Base-by-base conservation (phyloP, 2,113 vertebrate genomes). In the Elephantulus edwardii region DNA sequence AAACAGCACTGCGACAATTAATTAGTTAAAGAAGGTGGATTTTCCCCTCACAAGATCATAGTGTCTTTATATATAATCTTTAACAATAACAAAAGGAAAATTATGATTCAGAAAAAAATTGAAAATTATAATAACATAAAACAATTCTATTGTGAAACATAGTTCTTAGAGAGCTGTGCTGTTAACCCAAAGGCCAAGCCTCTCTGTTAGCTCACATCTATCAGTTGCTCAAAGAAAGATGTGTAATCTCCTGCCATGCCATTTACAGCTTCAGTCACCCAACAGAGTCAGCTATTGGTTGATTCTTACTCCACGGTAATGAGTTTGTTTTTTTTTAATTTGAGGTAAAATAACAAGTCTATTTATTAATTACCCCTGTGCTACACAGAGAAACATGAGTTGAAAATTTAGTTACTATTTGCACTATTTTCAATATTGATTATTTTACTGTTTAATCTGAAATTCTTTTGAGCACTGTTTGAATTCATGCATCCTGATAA, bases 291-390 rank as follows among this genome's bases (percentile, higher is more conserved):
- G n/a, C n/a, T n/a, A n/a, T n/a, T n/a, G n/a, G n/a, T n/a, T n/a
- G n/a, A n/a, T n/a, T n/a, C n/a, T n/a, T n/a, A n/a, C n/a, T n/a
- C n/a, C n/a, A n/a, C n/a, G n/a, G n/a, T n/a, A n/a, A n/a, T n/a
- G n/a, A n/a, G n/a, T n/a, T n/a, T n/a, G n/a, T n/a, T n/a, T n/a
- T n/a, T n/a, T n/a, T n/a, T n/a, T n/a, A n/a, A n/a, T n/a, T n/a
- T 0, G 35, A 22, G 11, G 2, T 82, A 81, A 16, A 48, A 16
- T n/a, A 46, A 33, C 26, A 91, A 88, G 0, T 0, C 44, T 79
- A 92, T 83, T 74, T 88, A 12, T 83, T 92, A 52, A 79, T 62
- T 64, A 77, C n/a, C 5, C 50, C 16, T 85, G 50, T 87, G 54
- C 72, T 94, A 3, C 85, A 78, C 28, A 84, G 1, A 70, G 28